Evolutionary conservation across 1,140 invertebrate genomes (phyloP), one percentile per base, ranked within the genome.

Genomic region (Drosophila bocqueti): DNA sequence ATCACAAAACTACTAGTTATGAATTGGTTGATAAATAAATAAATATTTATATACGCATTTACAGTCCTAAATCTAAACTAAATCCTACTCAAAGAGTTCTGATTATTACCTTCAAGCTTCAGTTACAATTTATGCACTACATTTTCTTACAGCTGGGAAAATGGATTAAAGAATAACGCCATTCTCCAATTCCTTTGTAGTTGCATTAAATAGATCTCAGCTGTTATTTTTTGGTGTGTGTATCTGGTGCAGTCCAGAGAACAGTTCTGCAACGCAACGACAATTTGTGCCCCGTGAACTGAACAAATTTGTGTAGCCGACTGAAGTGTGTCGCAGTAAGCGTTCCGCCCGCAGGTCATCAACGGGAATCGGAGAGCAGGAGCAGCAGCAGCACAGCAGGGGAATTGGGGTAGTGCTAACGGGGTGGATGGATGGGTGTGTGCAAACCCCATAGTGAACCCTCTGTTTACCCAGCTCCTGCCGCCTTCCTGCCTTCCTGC

Each of bases 261-360:
- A 15, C 55, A n/a, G 31, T n/a, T 68, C 31, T 68, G 42, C 65
- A 36, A 50, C 21, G 46, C 38, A 68, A 49, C 63, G 47, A 67
- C 66, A 58, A 71, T 71, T 71, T 69, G 65, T 55, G 65, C 21
- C 26, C 42, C 66, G 49, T 72, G 68, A 43, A 54, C 52, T 72
- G 68, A 43, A 54, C 52, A 72, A 72, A 72, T 69, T 69, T 69
- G 67, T 45, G 67, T 69, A 55, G 63, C 67, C 77, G 63, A 77
- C 72, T 84, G 73, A 77, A 84, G 82, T 84, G 82, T 79, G 67
- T 75, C 78, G 83, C 72, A 73, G 81, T 81, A 62, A 83, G 64
- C 52, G 81, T 67, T 76, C 42, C 50, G 50, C 76, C 63, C 47
- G 60, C 65, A 55, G 67, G 54, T 36, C 54, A 46, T 40, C 42